phyloP scores from a whole-genome alignment of 2,797 vertebrate genomes.

The Podarcis lilfordi region DNA sequence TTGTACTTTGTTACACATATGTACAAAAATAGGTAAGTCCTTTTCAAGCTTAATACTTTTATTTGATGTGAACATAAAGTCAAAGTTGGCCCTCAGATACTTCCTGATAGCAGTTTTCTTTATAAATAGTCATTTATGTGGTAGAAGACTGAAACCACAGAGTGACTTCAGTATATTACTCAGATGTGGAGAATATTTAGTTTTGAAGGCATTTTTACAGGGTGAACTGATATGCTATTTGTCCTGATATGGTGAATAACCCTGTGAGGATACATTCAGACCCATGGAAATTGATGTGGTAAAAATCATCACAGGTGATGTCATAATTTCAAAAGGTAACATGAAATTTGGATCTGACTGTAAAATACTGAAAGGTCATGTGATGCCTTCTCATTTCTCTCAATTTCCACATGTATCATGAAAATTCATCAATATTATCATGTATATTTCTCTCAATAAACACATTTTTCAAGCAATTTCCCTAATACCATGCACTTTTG shows the following conservation, averaged over 20 bases:
- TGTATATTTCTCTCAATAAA: too few relatives aligned
- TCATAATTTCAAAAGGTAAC: neutral
- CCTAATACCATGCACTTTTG: too few relatives aligned
- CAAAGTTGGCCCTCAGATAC: neutral
- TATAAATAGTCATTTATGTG: neutral
- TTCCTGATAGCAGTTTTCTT: neutral
- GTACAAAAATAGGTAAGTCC: neutral
- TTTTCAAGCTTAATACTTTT: neutral
- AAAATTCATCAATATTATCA: too few relatives aligned
- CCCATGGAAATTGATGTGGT: neutral
- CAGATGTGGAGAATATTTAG: neutral
- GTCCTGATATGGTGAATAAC: neutral
- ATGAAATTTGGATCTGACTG: neutral
- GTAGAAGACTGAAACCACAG: neutral
- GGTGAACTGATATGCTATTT: neutral
- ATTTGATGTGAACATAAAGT: neutral
- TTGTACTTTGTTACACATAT: neutral
- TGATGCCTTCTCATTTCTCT: neutral
- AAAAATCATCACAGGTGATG: neutral
- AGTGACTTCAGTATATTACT: neutral
- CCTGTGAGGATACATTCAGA: neutral
- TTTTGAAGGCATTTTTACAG: neutral
- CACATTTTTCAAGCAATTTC: too few relatives aligned
- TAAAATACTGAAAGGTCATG: neutral
- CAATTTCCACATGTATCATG: too few relatives aligned